Evolutionary conservation across 2,113 vertebrate genomes (phyloP).

Genomic region (Anarhynchus alexandrinus): DNA sequence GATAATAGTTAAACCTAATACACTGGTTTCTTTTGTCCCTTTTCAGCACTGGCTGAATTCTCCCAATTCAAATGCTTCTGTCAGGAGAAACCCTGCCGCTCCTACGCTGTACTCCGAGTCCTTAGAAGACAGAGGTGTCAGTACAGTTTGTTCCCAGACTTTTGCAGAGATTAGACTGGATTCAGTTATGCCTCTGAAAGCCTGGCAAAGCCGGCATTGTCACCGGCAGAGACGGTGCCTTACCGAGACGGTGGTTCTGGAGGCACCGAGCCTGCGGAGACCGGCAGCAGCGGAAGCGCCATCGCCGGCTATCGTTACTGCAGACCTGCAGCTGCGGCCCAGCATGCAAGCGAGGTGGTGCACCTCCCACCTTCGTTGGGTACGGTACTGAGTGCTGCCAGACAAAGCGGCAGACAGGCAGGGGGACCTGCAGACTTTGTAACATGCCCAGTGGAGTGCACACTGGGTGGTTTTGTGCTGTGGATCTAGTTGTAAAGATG

Average conservation of each 20-base stretch:
- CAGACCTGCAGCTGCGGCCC: background rate
- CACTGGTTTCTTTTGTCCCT: background rate
- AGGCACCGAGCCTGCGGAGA: background rate
- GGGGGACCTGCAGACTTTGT: background rate
- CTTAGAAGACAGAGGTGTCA: background rate
- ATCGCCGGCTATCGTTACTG: fast-evolving
- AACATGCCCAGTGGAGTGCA: background rate
- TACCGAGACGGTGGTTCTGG: background rate
- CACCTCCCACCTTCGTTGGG: background rate
- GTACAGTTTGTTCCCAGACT: background rate
- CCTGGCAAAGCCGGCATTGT: background rate
- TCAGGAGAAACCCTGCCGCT: background rate
- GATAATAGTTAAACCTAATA: background rate
- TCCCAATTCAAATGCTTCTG: background rate
- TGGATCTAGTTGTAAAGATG: background rate
- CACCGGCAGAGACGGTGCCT: background rate
- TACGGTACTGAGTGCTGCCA: fast-evolving
- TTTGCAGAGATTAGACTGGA: background rate
- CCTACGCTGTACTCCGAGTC: background rate
- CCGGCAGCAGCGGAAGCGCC: fast-evolving
- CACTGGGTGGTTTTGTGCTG: background rate
- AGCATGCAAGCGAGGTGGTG: fast-evolving
- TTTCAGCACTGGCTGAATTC: background rate
- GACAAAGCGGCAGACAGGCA: background rate
- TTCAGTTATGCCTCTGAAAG: background rate